These are phyloP conservation scores for Aethes cnicana DNA, from an alignment of 2,888 invertebrate genomes.

Conservation along the genomic window DNA sequence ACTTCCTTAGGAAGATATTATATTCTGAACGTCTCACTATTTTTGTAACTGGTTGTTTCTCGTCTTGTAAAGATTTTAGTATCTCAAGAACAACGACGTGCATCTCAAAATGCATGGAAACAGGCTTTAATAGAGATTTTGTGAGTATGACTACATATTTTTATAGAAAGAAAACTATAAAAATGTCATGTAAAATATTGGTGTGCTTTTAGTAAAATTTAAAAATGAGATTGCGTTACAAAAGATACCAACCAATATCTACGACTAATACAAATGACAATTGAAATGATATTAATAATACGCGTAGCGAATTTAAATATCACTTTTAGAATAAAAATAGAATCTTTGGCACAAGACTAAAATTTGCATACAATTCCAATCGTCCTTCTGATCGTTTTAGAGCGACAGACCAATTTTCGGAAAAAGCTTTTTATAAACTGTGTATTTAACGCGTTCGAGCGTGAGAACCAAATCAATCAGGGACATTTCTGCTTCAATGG, in stretches of 20 bases:
- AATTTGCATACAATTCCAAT: conserved; percentile 1
- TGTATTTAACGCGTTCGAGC: conserved; percentile 11
- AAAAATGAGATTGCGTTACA: neutral
- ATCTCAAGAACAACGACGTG: conserved; percentile 39
- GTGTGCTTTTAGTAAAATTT: conserved; percentile 48
- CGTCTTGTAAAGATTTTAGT: conserved; percentile 4
- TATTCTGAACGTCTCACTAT: too few species aligned
- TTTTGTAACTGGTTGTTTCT: neutral
- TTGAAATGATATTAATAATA: neutral
- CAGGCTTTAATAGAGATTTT: conserved; percentile 67
- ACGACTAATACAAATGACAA: neutral
- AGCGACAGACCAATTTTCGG: conserved; percentile 38
- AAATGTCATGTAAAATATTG: conserved; percentile 42
- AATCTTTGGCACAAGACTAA: neutral
- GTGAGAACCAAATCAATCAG: conserved; percentile 23
- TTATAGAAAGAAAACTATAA: conserved; percentile 30
- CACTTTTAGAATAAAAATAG: neutral
- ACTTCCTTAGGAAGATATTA: too few species aligned
- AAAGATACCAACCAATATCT: neutral
- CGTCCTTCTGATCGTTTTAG: conserved; percentile 19
- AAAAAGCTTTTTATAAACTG: conserved; percentile 32
- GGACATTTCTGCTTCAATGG: conserved; percentile 17
- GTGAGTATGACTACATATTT: conserved; percentile 38
- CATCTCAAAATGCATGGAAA: conserved; percentile 59
- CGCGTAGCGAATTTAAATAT: neutral